Evolutionary conservation across 35 echinoderm and acorn worm species (phyloP), one percentile per base, ranked within the genome.

Genomic region (Acanthaster planci): DNA sequence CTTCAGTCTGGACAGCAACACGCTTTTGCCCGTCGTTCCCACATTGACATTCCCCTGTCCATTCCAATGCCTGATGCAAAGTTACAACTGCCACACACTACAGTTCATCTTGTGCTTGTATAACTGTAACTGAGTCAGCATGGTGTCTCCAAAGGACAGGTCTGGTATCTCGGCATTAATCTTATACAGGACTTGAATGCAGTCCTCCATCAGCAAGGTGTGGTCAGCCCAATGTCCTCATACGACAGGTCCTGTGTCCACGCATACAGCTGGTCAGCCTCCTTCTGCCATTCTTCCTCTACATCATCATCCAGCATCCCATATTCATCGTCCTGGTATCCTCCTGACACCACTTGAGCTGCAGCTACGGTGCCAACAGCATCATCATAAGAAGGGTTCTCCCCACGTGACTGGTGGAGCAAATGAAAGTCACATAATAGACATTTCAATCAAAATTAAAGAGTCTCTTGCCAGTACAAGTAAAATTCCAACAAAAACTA

Each of bases 231-330:
- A 34, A 97, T 89, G 40, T 97, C 94, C 23, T 97, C 94, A 56
- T 90, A 79, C 4, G 90, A 97, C 35, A 97, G 58, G 34, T 84
- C 87, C 76, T 97, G 90, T 27, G 94, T 97, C 94, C 94, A 97
- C 54, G 87, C 82, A 42, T 90, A 97, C 9, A 97, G 84, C 59
- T 97, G 82, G 64, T 97, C 94, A 30, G 94, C 94, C 50, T 97
- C 94, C 50, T 84, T 77, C 55, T 97, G 90, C 84, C 91, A 97
- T 6, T 84, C 93, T 26, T 91, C 89, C 2, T 80, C 55, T 6
- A 19, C 88, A 37, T 84, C 88, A 67, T 53, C 30, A 0, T 17
- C 67, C 38, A 23, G 80, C 38, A 60, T 72, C 26, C 59, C 68
- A 15, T 78, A 38, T 26, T 52, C 72, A 80, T 78, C 75, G 4